Conservation (phyloP, 2,888 invertebrate species). For the Eilema griseolum region DNA sequence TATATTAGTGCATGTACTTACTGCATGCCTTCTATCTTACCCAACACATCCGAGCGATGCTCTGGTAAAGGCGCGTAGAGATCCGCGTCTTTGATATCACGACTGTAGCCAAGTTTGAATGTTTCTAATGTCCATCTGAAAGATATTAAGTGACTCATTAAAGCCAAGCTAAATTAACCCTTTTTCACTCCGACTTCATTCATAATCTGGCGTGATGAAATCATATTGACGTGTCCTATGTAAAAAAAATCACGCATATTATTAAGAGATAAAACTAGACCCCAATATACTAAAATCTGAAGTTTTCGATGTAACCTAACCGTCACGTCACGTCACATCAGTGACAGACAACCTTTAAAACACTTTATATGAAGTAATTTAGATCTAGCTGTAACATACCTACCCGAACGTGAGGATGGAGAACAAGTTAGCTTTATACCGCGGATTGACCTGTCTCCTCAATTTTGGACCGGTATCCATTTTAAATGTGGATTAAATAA, state of each 20-base stretch:
- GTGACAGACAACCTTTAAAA: not conserved
- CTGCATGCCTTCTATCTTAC: conserved; percentile 49
- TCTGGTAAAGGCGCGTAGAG: conserved; percentile 89
- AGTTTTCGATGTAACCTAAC: not conserved
- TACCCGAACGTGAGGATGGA: conserved; percentile 87
- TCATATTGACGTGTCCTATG: too few relatives aligned
- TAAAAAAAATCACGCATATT: too few relatives aligned
- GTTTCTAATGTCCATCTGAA: conserved; percentile 90
- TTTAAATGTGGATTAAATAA: conserved; percentile 25
- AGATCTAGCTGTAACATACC: conserved; percentile 68
- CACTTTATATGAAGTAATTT: not conserved
- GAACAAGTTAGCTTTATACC: conserved; percentile 82
- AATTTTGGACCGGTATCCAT: conserved; percentile 82
- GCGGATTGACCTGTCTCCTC: conserved; percentile 78
- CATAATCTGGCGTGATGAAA: too few relatives aligned
- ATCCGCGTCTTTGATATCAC: conserved; percentile 89
- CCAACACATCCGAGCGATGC: conserved; percentile 88
- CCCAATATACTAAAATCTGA: too few relatives aligned
- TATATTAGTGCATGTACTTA: not conserved
- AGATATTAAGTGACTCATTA: conserved; percentile 24
- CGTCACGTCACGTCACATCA: not conserved
- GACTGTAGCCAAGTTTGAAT: conserved; percentile 89
- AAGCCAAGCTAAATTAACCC: not conserved
- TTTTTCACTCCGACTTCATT: too few relatives aligned
- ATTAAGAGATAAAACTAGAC: too few relatives aligned